These are phyloP conservation scores for Stenichneumon culpator DNA, from an alignment of 2,888 invertebrate genomes.

Conservation along the genomic window DNA sequence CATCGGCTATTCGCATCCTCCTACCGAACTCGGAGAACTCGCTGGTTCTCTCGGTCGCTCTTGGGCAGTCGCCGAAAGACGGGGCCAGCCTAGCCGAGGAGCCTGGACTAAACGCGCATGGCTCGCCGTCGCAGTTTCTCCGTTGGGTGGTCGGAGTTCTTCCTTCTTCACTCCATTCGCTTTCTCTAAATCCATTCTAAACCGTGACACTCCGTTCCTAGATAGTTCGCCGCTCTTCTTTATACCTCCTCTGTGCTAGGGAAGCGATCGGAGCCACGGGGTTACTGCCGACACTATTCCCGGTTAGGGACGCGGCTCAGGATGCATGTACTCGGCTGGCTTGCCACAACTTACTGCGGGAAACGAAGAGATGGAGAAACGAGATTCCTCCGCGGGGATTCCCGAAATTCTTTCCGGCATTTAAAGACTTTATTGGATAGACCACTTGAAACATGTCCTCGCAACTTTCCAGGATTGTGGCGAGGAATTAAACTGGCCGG, in stretches of 20 bases:
- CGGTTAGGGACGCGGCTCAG: slow-evolving; percentile 6
- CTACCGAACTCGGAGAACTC: slow-evolving; percentile 36
- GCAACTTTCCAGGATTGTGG: too few species aligned
- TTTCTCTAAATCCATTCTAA: slow-evolving; percentile 21
- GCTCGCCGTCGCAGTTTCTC: slow-evolving; percentile 27
- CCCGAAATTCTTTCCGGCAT: not conserved
- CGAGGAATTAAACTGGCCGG: too few species aligned
- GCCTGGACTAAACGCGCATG: slow-evolving; percentile 10
- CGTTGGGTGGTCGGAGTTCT: slow-evolving; percentile 28
- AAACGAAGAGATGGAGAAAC: not conserved
- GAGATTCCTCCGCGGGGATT: slow-evolving; percentile 3
- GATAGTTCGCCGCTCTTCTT: slow-evolving; percentile 37
- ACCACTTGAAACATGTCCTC: too few species aligned
- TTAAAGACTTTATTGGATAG: too few species aligned
- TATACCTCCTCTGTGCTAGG: slow-evolving; percentile 14
- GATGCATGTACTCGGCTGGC: not conserved
- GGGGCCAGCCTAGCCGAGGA: not conserved
- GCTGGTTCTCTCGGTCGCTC: slow-evolving; percentile 30
- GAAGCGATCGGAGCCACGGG: not conserved
- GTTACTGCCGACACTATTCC: not conserved
- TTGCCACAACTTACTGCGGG: not conserved
- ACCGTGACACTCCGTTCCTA: slow-evolving; percentile 38
- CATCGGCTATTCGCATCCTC: slow-evolving; percentile 69
- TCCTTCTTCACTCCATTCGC: slow-evolving; percentile 8
- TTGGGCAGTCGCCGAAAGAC: slow-evolving; percentile 19